These are phyloP conservation scores for Chironomus tentans DNA, from an alignment of 2,888 invertebrate genomes.

Conservation along the genomic window DNA sequence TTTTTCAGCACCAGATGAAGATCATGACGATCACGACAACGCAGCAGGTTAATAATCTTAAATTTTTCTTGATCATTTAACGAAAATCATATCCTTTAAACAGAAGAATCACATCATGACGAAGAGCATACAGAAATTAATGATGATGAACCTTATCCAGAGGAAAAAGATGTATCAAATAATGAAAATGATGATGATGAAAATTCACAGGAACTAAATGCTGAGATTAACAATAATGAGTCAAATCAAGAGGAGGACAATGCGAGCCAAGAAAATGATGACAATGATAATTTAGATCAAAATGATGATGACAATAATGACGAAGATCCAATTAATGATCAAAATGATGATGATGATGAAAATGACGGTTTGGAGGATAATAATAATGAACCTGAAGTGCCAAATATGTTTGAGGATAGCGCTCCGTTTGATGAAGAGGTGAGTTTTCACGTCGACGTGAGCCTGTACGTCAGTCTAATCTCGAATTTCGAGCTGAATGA, in stretches of 20 bases:
- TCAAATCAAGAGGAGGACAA: conserved; percentile 35
- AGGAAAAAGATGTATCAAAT: conserved; percentile 35
- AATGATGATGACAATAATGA: conserved; percentile 32
- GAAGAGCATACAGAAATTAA: conserved; percentile 37
- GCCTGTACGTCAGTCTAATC: too few species aligned
- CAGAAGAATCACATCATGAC: conserved; percentile 29
- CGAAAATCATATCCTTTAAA: too few species aligned
- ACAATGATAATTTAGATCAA: conserved; percentile 32
- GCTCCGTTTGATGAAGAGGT: conserved; percentile 28
- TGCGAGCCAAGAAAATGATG: conserved; percentile 33
- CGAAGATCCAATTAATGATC: not conserved
- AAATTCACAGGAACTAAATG: conserved; percentile 33
- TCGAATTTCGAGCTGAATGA: too few species aligned
- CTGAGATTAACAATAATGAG: conserved; percentile 34
- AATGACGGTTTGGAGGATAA: conserved; percentile 29
- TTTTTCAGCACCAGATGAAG: conserved; percentile 38
- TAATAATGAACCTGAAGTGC: conserved; percentile 22
- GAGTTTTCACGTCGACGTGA: too few species aligned
- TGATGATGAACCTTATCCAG: conserved; percentile 34
- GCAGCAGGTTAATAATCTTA: conserved; percentile 34
- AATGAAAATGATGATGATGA: conserved; percentile 33
- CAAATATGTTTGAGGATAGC: conserved; percentile 26
- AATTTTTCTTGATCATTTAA: too few species aligned
- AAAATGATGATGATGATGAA: conserved; percentile 29
- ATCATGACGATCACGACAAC: conserved; percentile 38